phyloP scores from a whole-genome alignment of 2,113 vertebrate species.

The Ctenodactylus gundi region DNA sequence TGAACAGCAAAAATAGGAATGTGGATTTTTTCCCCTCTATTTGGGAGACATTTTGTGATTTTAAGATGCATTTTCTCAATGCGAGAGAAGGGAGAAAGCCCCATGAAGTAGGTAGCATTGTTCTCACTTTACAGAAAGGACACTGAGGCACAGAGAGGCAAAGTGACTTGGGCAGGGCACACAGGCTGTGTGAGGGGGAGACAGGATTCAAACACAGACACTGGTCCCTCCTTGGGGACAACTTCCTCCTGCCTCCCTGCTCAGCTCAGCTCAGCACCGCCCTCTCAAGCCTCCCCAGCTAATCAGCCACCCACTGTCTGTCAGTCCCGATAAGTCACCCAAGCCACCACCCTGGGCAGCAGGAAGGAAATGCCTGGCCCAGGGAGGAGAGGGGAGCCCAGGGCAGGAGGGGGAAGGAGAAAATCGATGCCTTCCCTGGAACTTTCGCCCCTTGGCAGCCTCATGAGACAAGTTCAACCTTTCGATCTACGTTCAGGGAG shows the following conservation, averaged over 20 bases:
- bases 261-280: background rate
- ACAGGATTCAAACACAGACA: background rate
- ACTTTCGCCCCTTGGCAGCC: background rate
- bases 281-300: background rate
- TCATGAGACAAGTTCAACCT: background rate
- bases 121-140: background rate
- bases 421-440: background rate
- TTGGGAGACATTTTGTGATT: background rate
- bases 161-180: background rate
- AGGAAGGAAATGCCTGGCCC: background rate
- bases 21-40: background rate
- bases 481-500: background rate
- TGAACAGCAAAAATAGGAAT: background rate
- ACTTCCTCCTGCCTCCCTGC: background rate
- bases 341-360: background rate
- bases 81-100: no score
- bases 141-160: background rate
- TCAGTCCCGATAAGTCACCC: background rate
- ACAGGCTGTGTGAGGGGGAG: background rate
- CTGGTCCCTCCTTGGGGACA: background rate
- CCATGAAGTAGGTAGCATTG: background rate
- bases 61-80: background rate
- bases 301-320: background rate
- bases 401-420: background rate
- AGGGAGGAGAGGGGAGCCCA: rapidly evolving